Conservation (phyloP, 2,888 invertebrate genomes). For the Leptopilina myrica region DNA sequence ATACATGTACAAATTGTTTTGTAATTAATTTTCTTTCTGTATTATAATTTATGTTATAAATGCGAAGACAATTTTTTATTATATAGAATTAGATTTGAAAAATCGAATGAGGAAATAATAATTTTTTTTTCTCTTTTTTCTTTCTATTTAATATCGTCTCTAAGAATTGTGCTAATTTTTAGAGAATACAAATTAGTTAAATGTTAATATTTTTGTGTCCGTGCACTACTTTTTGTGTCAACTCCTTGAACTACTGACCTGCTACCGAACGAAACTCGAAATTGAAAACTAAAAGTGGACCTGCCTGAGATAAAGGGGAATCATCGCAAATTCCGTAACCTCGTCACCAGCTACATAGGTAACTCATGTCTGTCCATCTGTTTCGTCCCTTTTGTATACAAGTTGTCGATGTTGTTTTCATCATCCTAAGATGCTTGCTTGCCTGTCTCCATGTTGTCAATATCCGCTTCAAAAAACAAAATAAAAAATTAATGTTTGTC, state of each 20-base stretch:
- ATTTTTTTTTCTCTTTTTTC: too few species aligned
- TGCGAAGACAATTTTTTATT: too few species aligned
- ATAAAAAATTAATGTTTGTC: background rate
- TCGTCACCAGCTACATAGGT: slow-evolving; percentile 99
- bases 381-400: slow-evolving; percentile 55
- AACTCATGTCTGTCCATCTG: slow-evolving; percentile 77
- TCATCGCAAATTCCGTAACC: slow-evolving; percentile 99
- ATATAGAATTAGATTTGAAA: too few species aligned
- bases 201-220: slow-evolving; percentile 76
- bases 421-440: slow-evolving; percentile 45
- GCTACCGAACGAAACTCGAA: slow-evolving; percentile 70
- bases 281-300: slow-evolving; percentile 86
- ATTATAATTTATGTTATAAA: too few species aligned
- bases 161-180: slow-evolving; percentile 40
- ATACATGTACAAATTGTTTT: too few species aligned
- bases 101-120: background rate
- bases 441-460: slow-evolving; percentile 29
- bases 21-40: too few species aligned
- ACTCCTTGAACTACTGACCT: slow-evolving; percentile 72
- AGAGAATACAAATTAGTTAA: slow-evolving; percentile 66
- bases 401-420: slow-evolving; percentile 56
- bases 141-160: background rate
- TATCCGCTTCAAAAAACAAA: slow-evolving; percentile 1
- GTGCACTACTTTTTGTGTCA: slow-evolving; percentile 76
- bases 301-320: slow-evolving; percentile 98